These are phyloP conservation scores for Tonatia bakeri DNA, from an alignment of 2,113 vertebrate species.

Conservation along the genomic window DNA sequence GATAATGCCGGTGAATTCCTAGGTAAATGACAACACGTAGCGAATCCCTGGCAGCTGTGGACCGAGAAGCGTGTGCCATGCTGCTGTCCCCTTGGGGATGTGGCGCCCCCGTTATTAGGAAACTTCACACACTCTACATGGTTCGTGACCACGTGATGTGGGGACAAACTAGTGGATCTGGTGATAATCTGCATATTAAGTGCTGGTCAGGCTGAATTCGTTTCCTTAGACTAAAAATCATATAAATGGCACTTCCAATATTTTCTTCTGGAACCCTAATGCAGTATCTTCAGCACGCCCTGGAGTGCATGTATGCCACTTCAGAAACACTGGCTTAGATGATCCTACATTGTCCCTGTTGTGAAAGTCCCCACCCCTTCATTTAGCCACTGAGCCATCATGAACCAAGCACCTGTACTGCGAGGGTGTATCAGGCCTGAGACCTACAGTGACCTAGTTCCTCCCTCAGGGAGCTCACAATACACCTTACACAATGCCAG, in stretches of 20 bases:
- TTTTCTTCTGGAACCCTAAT: neutral
- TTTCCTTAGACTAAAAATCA: conserved; percentile 1
- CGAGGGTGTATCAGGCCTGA: neutral
- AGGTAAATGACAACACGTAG: neutral
- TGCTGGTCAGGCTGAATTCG: neutral
- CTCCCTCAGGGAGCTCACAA: neutral
- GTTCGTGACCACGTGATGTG: neutral
- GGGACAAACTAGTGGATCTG: neutral
- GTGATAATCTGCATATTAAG: neutral
- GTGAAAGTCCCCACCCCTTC: neutral
- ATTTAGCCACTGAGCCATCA: neutral
- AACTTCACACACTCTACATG: neutral
- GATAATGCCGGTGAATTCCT: neutral
- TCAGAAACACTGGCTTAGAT: neutral
- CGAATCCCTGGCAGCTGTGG: neutral
- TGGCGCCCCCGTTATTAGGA: no score
- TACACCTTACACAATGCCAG: no score
- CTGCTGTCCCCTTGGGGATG: no score
- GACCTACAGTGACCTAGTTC: neutral
- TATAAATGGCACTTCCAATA: neutral
- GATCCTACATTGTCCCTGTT: neutral
- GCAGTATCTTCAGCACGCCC: neutral
- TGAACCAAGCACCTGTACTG: neutral
- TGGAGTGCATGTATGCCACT: neutral
- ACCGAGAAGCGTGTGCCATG: accelerated